Conservation (phyloP, 1,140 invertebrate genomes). For the Trachymyrmex septentrionalis region DNA sequence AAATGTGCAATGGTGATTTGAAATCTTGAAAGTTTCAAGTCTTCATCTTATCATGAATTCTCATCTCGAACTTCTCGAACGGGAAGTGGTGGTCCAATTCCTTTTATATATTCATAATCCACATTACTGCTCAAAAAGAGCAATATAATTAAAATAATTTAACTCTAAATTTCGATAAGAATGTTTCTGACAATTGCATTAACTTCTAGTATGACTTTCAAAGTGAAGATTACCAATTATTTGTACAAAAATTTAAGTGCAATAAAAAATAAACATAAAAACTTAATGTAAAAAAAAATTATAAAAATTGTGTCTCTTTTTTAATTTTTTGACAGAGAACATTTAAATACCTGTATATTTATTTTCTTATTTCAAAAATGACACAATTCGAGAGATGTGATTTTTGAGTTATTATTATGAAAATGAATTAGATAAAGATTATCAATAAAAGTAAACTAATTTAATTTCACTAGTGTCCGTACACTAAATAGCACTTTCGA, state of each 20-base stretch:
- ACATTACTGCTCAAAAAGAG: not conserved
- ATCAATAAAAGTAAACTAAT: too few relatives aligned
- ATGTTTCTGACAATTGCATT: not conserved
- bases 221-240: not conserved
- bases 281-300: not conserved
- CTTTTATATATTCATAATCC: slow-evolving; percentile 20
- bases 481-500: too few relatives aligned
- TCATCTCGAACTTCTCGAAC: slow-evolving; percentile 56
- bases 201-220: not conserved
- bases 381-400: too few relatives aligned
- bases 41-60: slow-evolving; percentile 56
- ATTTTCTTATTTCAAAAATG: too few relatives aligned
- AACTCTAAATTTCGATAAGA: slow-evolving; percentile 2
- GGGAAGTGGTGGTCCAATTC: slow-evolving; percentile 37
- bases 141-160: not conserved
- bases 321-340: not conserved
- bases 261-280: slow-evolving; percentile 8
- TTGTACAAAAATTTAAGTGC: not conserved
- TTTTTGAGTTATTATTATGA: too few relatives aligned
- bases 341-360: not conserved
- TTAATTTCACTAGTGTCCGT: too few relatives aligned
- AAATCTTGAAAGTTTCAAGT: slow-evolving; percentile 59
- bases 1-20: slow-evolving; percentile 44
- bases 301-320: not conserved
- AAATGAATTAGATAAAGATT: too few relatives aligned